Conservation (phyloP, 1,140 invertebrate species). For the Drosophila nigrodunni region DNA sequence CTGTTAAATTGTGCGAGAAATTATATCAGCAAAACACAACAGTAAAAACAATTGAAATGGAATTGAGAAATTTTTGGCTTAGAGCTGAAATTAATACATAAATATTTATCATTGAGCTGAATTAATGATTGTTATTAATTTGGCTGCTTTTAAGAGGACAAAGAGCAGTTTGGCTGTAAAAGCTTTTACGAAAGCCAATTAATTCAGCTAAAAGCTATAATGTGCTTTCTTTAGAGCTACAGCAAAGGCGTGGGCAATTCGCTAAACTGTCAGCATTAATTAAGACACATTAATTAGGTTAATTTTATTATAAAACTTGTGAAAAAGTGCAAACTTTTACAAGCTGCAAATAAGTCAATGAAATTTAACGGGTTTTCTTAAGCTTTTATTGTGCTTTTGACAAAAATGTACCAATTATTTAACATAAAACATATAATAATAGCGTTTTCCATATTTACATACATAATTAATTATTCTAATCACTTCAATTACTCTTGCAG, state of each 20-base stretch:
- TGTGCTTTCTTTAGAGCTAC: background rate
- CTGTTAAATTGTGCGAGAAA: constrained; percentile 62
- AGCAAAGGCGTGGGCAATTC: background rate
- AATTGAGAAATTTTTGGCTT: background rate
- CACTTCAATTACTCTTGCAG: background rate
- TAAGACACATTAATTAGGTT: background rate
- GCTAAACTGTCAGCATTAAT: constrained; percentile 2
- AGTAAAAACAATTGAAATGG: constrained; percentile 6
- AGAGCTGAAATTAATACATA: background rate
- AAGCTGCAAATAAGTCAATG: too few relatives aligned
- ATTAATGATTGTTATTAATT: constrained; percentile 14
- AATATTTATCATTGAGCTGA: constrained; percentile 15
- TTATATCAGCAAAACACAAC: constrained; percentile 13
- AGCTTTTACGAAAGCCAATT: background rate
- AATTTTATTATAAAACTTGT: background rate
- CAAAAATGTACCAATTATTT: too few relatives aligned
- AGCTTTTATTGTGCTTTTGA: too few relatives aligned
- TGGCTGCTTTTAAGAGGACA: background rate
- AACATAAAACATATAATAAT: too few relatives aligned
- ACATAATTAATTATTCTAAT: background rate
- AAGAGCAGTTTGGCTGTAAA: background rate
- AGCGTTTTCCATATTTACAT: too few relatives aligned
- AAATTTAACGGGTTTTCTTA: too few relatives aligned
- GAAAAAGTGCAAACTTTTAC: too few relatives aligned
- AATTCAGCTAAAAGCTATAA: constrained; percentile 5